Evolutionary conservation across 2,797 vertebrate genomes (phyloP).

Genomic region (Microchirus variegatus): DNA sequence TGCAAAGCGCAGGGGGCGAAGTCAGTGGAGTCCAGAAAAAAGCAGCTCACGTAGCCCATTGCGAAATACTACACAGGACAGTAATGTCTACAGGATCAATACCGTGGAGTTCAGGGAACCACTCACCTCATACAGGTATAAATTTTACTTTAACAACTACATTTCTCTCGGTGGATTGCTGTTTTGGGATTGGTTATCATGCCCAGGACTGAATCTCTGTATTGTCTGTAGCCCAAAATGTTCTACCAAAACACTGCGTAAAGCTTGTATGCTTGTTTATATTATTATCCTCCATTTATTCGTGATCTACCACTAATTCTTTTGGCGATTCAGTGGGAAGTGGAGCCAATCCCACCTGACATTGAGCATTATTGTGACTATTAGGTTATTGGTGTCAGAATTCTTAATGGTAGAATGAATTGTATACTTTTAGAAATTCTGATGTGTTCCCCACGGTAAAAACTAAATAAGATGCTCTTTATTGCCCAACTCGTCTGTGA

Average conservation of each 20-base stretch:
- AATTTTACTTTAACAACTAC: not conserved
- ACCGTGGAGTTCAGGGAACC: slow-evolving; percentile 90
- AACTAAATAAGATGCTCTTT: slow-evolving; percentile 3
- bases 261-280: not conserved
- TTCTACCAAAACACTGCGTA: not conserved
- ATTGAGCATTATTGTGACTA: too few relatives aligned
- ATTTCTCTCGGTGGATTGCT: not conserved
- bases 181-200: not conserved
- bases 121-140: slow-evolving; percentile 87
- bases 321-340: too few relatives aligned
- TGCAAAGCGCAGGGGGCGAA: slow-evolving; percentile 77
- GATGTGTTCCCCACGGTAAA: not conserved
- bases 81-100: slow-evolving; percentile 86
- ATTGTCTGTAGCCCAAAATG: not conserved
- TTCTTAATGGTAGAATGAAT: not conserved
- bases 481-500: not conserved
- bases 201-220: not conserved
- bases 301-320: too few relatives aligned
- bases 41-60: slow-evolving; percentile 90
- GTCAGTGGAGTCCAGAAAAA: slow-evolving; percentile 86
- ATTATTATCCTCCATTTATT: too few relatives aligned
- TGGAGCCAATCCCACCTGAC: too few relatives aligned
- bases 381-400: not conserved
- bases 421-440: not conserved
- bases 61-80: slow-evolving; percentile 90